Base-by-base conservation (phyloP, 2,888 invertebrate species). In the Volucella inanis region DNA sequence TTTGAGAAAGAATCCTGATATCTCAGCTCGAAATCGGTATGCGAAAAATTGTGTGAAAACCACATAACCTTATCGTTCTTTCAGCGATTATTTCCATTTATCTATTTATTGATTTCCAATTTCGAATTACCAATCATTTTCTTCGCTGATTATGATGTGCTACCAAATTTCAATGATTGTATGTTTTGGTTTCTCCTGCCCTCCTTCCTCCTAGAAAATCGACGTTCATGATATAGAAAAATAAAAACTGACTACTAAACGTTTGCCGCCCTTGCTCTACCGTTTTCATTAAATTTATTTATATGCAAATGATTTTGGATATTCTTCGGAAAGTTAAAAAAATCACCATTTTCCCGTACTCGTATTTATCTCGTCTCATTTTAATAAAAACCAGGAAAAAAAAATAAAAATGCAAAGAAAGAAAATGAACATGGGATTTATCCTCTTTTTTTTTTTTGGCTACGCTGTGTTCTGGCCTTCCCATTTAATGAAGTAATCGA, bases 221-320 rank as follows among this genome's bases (percentile, higher is more conserved):
- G 4, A 6, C 43, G 50, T 49, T 57, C 41, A 47, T 64, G 10
- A n/a, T 54, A 14, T 11, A 22, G 12, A 59, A 38, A 54, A 59
- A 43, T 10, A n/a, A 49, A 59, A 39, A 45, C 47, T 41, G 3
- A 15, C n/a, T 41, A 57, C 54, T 70, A 62, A 71, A 64, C 65
- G 65, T 65, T 76, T 72, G 47, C 71, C 76, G n/a, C 57, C 54
- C 61, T 45, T 22, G 15, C 64, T 41, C 55, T 65, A 49, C 43
- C 38, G 64, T 18, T 41, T 43, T 77, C 80, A 65, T 80, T 80
- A 81, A 81, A 77, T 71, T 52, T 84, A 77, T 71, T 52, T 84
- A 71, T 80, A 85, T 85, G 81, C 64, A 85, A 85, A 85, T 85
- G 50, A 68, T 68, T 81, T 76, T 38, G 72, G 76, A 81, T 72